Base-by-base conservation (phyloP, 2,888 invertebrate species). In the Hyppa rectilinea region DNA sequence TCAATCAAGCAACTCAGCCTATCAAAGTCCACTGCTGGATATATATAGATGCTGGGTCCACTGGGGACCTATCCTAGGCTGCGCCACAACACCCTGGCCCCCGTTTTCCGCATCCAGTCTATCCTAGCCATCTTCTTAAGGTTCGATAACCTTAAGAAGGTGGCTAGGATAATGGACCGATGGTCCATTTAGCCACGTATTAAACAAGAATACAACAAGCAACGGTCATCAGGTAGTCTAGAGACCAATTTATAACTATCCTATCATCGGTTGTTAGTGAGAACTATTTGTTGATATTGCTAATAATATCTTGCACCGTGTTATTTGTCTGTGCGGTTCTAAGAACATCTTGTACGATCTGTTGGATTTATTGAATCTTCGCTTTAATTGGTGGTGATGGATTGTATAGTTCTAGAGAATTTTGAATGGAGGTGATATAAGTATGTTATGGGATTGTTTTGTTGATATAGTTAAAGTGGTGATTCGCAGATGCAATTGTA, bases 241-340 rank as follows among this genome's bases (percentile, higher is more conserved):
- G 31, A 64, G 10, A 45, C 9, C 12, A 80, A 80, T 80, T 76
- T 76, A 76, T 17, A 23, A 40, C 56, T 50, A 31, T 14, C 31
- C 50, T 65, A 64, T 70, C 81, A 67, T 64, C 62, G 4, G 29
- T 52, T 83, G 14, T 68, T 76, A 83, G 63, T 52, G n/a, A 62
- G 43, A 67, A 67, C 50, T 4, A 53, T 80, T 60, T 65, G 59
- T 81, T 80, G 70, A 49, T 20, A 68, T 55, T 63, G 60, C 61
- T 68, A 55, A 80, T 69, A 58, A 63, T 49, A 60, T 66, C 36
- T 81, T 31, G n/a, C 40, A 36, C 29, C 12, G 2, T 50, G 38
- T 53, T 65, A 45, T 65, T 40, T 47, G 49, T 47, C 20, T 34
- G 36, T 23, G 12, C n/a, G n/a, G n/a, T 78, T 75, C 75, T 31